Evolutionary conservation across 2,113 vertebrate species (phyloP), one percentile per base, ranked within the genome.

Genomic region (Microcebus murinus): DNA sequence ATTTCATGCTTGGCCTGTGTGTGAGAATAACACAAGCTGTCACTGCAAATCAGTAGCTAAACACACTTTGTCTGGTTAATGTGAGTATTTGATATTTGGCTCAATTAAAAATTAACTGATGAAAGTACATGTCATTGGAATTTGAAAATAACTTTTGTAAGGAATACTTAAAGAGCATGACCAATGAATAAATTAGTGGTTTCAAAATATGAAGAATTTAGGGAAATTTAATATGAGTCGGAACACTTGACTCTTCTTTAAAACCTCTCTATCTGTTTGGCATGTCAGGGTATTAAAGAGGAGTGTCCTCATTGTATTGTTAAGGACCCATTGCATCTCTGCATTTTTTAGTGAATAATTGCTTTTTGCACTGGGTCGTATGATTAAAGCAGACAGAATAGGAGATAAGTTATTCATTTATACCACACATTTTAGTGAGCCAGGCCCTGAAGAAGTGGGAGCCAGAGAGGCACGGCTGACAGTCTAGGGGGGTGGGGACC

Each of bases 1-100:
- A 81, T 96, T 93, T 25, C 7, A 70, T 98, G 98, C 96, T 97
- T 98, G 97, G 96, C 96, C 97, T 98, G 94, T 52, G 94, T 29
- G 67, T 91, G 94, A 94, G 97, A 61, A 97, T 97, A 94, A 97
- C 97, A 98, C 97, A 97, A 97, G 88, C 96, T 2, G 0, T 97
- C 97, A 92, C 92, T 90, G 84, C 95, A 82, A 87, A 97, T 96
- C 95, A 93, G 93, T 45, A 83, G 87, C 93, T 70, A 77, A 96
- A 52, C 86, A 87, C 10, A 23, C 97, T 96, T 95, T 88, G 95
- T 97, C 89, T 96, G 95, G 91, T 96, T 87, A 85, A 95, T 95
- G 90, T 70, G 91, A 95, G 91, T 34, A 15, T 96, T 97, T 97
- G 95, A 84, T 93, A 97, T 55, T 96, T 65, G 95, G 93, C 94